Evolutionary conservation across 2,888 invertebrate genomes (phyloP).

Genomic region (Phoenoteleia sp.): DNA sequence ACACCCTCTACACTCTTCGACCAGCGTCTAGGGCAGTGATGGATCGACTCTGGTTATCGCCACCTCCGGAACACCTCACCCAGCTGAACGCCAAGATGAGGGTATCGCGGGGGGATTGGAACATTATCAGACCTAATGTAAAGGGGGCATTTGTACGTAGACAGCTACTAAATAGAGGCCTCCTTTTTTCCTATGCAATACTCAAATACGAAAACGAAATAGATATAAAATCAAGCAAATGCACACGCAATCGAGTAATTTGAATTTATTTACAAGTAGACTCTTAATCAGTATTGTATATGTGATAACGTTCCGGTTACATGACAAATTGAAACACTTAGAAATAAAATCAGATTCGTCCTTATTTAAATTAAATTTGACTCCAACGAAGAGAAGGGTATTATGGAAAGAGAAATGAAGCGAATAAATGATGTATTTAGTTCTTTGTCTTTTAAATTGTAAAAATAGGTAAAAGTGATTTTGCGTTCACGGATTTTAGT

Average conservation of each 20-base stretch:
- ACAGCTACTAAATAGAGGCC: constrained; percentile 82
- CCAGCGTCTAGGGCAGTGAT: constrained; percentile 82
- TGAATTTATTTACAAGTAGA: constrained; percentile 70
- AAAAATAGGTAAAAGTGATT: too few species aligned
- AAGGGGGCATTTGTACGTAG: constrained; percentile 81
- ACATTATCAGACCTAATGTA: constrained; percentile 81
- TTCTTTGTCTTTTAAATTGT: too few species aligned
- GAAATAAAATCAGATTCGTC: constrained; percentile 51
- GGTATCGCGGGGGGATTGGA: constrained; percentile 60
- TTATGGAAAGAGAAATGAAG: too few species aligned
- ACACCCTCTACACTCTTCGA: constrained; percentile 70
- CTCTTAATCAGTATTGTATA: constrained; percentile 62
- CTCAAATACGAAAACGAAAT: constrained; percentile 69
- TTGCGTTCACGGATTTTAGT: too few species aligned
- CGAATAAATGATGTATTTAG: too few species aligned
- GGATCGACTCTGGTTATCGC: constrained; percentile 86
- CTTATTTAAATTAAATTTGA: constrained; percentile 48
- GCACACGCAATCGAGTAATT: constrained; percentile 73
- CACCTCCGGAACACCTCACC: constrained; percentile 82
- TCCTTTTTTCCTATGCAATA: constrained; percentile 65
- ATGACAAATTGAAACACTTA: constrained; percentile 69
- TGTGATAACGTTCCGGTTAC: constrained; percentile 70
- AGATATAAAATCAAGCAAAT: constrained; percentile 66
- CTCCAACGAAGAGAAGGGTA: too few species aligned
- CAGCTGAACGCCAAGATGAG: constrained; percentile 54